Conservation (phyloP, 2,888 invertebrate genomes). For the Idaea biselata region DNA sequence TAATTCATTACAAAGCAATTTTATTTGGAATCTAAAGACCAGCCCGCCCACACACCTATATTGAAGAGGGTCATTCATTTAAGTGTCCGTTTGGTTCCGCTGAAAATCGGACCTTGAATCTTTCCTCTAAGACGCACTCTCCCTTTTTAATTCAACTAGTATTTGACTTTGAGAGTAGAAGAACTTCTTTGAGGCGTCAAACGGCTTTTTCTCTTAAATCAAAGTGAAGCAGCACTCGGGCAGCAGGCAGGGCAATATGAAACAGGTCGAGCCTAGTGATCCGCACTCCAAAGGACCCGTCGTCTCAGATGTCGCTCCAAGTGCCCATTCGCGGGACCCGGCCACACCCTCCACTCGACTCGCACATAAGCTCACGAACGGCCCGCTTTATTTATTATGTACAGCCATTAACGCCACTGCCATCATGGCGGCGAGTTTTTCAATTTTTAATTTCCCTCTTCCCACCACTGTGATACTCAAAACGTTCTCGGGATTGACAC, state of each 20-base stretch:
- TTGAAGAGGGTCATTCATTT: conserved; percentile 16
- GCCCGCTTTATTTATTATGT: conserved; percentile 80
- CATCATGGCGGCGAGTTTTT: conserved; percentile 78
- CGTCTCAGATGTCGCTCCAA: conserved; percentile 77
- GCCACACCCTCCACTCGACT: conserved; percentile 79
- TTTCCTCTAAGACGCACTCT: conserved; percentile 27
- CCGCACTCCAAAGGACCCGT: conserved; percentile 74
- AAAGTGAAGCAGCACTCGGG: conserved; percentile 75
- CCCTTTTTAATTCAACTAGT: conserved; percentile 35
- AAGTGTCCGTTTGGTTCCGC: conserved; percentile 12
- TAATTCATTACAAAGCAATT: conserved; percentile 9
- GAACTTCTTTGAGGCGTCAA: conserved; percentile 56
- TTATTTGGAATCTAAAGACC: conserved; percentile 4
- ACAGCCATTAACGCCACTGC: conserved; percentile 77
- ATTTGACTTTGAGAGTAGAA: conserved; percentile 46
- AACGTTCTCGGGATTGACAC: conserved; percentile 67
- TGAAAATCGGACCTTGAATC: conserved; percentile 25
- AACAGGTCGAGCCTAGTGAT: conserved; percentile 72
- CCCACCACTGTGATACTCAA: conserved; percentile 57
- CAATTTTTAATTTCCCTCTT: conserved; percentile 79
- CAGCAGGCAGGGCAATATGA: conserved; percentile 65
- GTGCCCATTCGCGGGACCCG: conserved; percentile 76
- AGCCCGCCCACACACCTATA: background rate
- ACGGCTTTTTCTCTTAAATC: conserved; percentile 76
- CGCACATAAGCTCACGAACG: conserved; percentile 76